Percentiles rank a stretch among this genome's conserved stretches.
Conservation (phyloP, 2,888 invertebrate species). For the Brenthis ino region DNA sequence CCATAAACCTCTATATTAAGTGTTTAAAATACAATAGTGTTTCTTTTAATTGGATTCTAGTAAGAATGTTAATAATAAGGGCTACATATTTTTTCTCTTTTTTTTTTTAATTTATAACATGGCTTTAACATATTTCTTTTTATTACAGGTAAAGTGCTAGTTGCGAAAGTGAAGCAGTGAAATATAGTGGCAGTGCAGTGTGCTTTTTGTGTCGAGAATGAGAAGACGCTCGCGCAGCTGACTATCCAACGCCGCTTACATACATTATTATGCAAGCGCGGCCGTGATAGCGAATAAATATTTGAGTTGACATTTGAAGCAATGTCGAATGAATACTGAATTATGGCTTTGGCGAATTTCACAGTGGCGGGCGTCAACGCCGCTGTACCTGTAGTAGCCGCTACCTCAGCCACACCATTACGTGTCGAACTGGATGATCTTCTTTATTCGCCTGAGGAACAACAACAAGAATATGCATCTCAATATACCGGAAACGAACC, state of each 20-base stretch:
- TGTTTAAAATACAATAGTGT: too few species aligned
- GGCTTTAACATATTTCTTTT: constrained; percentile 40
- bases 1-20: neutral
- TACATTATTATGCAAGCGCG: constrained; percentile 63
- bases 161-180: constrained; percentile 53
- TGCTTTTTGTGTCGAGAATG: constrained; percentile 56
- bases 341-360: constrained; percentile 76
- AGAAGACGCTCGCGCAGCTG: constrained; percentile 57
- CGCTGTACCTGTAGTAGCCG: constrained; percentile 62
- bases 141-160: constrained; percentile 64
- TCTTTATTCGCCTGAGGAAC: constrained; percentile 67
- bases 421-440: constrained; percentile 67
- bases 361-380: constrained; percentile 62
- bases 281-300: constrained; percentile 53
- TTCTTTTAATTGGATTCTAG: too few species aligned
- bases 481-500: constrained; percentile 61
- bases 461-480: constrained; percentile 53
- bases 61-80: too few species aligned
- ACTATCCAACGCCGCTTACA: constrained; percentile 54
- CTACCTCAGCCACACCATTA: constrained; percentile 61
- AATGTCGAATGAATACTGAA: constrained; percentile 65
- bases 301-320: constrained; percentile 56
- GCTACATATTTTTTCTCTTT: too few species aligned
- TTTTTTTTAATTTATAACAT: too few species aligned
- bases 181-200: constrained; percentile 59